Percentiles rank a stretch among this genome's conserved stretches.
Evolutionary conservation across 1,140 invertebrate species (phyloP).

Genomic region (Leucophenga varia): DNA sequence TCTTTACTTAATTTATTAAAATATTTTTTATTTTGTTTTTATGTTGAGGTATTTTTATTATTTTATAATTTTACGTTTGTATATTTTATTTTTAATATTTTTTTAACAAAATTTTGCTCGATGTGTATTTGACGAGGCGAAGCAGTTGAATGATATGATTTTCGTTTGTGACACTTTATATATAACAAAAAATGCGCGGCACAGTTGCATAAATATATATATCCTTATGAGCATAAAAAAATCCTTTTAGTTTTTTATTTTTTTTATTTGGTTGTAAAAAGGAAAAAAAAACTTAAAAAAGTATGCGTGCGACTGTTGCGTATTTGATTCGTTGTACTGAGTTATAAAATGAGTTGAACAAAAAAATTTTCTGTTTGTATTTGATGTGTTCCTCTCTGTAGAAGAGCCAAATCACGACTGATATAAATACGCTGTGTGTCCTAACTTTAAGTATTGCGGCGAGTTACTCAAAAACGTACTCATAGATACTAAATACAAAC

Average conservation of each 20-base stretch:
- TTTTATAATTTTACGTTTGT: too few species aligned
- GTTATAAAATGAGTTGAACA: neutral
- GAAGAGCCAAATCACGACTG: conserved; percentile 54
- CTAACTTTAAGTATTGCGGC: conserved; percentile 48
- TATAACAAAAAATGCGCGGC: too few species aligned
- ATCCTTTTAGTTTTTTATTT: conserved; percentile 22
- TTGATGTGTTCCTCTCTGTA: conserved; percentile 45
- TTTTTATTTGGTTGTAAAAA: neutral
- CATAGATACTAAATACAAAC: too few species aligned
- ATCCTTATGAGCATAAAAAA: conserved; percentile 28
- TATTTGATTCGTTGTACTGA: conserved; percentile 6
- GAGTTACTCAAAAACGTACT: conserved; percentile 15
- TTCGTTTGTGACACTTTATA: too few species aligned
- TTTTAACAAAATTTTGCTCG: conserved; percentile 18
- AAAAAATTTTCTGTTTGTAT: neutral
- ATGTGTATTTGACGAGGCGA: conserved; percentile 37
- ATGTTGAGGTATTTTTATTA: conserved; percentile 31
- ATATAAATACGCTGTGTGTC: conserved; percentile 51
- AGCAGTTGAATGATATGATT: conserved; percentile 34
- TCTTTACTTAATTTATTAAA: conserved; percentile 14
- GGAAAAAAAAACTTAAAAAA: conserved; percentile 20
- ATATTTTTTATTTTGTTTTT: conserved; percentile 5
- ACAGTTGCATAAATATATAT: too few species aligned
- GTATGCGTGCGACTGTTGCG: conserved; percentile 2
- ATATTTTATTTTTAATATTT: too few species aligned